These are phyloP conservation scores for Cyanoliseus patagonus DNA, from an alignment of 2,113 vertebrate species.

Conservation along the genomic window DNA sequence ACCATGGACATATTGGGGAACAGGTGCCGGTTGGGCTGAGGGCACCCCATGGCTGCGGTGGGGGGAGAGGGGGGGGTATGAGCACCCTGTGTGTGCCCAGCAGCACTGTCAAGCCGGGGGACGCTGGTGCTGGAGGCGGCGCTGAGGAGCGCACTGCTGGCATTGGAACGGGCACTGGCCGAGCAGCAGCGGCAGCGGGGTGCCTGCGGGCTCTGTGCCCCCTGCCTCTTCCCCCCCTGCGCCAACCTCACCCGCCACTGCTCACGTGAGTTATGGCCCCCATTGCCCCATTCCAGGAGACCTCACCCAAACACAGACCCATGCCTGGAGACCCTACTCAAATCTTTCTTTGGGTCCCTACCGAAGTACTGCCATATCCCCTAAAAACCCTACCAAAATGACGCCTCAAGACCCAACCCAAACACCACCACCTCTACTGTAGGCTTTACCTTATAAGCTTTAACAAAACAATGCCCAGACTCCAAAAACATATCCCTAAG, in stretches of 20 bases:
- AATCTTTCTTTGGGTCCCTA: background rate
- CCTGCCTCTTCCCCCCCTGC: constrained; percentile 86
- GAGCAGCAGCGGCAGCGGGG: constrained; percentile 73
- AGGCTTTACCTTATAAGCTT: background rate
- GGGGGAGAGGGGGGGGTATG: background rate
- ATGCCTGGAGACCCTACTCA: background rate
- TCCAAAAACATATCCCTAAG: background rate
- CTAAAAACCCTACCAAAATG: background rate
- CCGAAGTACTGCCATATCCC: background rate
- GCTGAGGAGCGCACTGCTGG: constrained; percentile 79
- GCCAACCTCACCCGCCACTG: constrained; percentile 74
- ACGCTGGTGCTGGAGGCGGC: constrained; percentile 86
- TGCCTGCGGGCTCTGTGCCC: constrained; percentile 76
- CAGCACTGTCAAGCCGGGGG: constrained; percentile 85
- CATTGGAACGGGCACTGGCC: constrained; percentile 74
- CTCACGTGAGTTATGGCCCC: constrained; percentile 42
- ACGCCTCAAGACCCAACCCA: background rate
- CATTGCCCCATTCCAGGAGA: background rate
- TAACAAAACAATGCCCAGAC: background rate
- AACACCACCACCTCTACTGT: background rate
- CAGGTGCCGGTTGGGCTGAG: accelerated
- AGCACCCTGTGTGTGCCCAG: background rate
- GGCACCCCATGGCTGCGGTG: accelerated
- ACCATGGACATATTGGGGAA: accelerated
- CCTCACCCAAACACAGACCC: background rate